Conservation (phyloP, 2,113 vertebrate species). For the Neolamprologus sp. region DNA sequence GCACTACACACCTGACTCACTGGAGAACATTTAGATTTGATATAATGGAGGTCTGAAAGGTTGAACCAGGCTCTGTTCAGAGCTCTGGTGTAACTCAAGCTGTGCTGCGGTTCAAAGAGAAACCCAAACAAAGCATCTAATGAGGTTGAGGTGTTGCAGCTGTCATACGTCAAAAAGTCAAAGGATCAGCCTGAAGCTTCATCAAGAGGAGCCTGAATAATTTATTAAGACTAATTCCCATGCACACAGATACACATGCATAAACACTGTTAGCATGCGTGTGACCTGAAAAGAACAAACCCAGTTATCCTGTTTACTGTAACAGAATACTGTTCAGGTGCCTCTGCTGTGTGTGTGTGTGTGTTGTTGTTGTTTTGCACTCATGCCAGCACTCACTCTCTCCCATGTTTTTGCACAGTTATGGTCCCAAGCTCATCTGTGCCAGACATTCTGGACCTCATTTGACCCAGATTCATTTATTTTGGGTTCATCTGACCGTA, state of each 20-base stretch:
- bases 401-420: background rate
- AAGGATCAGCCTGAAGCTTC: slow-evolving; percentile 11
- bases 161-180: slow-evolving; percentile 9
- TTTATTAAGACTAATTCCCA: background rate
- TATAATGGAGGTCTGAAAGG: background rate
- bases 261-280: background rate
- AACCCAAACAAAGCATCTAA: background rate
- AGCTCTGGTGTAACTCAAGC: background rate
- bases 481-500: background rate
- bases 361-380: background rate
- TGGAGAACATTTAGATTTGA: background rate
- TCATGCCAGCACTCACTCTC: background rate
- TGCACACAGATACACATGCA: background rate
- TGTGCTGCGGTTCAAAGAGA: background rate
- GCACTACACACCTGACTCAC: background rate
- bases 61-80: background rate
- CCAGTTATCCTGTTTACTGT: background rate
- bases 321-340: background rate
- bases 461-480: background rate
- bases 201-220: slow-evolving; percentile 25
- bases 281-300: background rate
- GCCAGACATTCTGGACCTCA: background rate
- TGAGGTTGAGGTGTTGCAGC: background rate
- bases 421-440: background rate
- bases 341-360: background rate